Evolutionary conservation across 53 echinoderm and acorn worm genomes (phyloP).

Genomic region (Temnopleurus reevesii): DNA sequence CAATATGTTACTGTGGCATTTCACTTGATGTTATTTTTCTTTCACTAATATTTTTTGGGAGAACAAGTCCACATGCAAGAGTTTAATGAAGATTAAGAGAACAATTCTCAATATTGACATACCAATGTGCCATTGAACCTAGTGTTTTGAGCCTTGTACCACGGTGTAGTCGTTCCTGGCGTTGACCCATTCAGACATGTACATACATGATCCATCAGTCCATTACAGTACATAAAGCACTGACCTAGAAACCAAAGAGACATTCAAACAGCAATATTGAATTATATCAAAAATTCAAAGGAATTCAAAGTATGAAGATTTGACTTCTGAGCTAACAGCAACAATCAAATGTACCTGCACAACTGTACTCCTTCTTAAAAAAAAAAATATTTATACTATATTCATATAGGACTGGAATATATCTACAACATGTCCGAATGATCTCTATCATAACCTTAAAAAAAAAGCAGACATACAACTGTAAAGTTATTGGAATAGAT

Average conservation of each 20-base stretch:
- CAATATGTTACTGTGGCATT: too few species aligned
- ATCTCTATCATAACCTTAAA: not conserved
- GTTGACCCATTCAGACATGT: slow-evolving; percentile 74
- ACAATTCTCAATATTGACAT: slow-evolving; percentile 16
- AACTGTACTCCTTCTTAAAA: too few species aligned
- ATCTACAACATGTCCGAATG: not conserved
- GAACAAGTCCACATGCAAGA: too few species aligned
- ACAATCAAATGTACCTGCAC: too few species aligned
- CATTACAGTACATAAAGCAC: slow-evolving; percentile 98
- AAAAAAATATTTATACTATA: not conserved
- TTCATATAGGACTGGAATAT: too few species aligned
- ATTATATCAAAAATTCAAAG: not conserved
- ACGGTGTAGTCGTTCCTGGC: slow-evolving; percentile 53
- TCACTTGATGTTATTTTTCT: too few species aligned
- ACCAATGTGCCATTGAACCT: slow-evolving; percentile 92
- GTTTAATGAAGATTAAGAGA: too few species aligned
- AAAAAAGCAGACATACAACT: too few species aligned
- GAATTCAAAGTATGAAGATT: not conserved
- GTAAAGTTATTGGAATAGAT: too few species aligned
- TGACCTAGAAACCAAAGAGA: slow-evolving; percentile 70
- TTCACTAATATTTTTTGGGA: too few species aligned
- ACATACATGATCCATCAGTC: slow-evolving; percentile 93
- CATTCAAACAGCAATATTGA: not conserved
- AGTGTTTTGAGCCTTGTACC: slow-evolving; percentile 91
- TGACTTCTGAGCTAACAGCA: too few species aligned